These are phyloP conservation scores for Peucedramus taeniatus DNA, from an alignment of 2,113 vertebrate genomes.

Conservation along the genomic window DNA sequence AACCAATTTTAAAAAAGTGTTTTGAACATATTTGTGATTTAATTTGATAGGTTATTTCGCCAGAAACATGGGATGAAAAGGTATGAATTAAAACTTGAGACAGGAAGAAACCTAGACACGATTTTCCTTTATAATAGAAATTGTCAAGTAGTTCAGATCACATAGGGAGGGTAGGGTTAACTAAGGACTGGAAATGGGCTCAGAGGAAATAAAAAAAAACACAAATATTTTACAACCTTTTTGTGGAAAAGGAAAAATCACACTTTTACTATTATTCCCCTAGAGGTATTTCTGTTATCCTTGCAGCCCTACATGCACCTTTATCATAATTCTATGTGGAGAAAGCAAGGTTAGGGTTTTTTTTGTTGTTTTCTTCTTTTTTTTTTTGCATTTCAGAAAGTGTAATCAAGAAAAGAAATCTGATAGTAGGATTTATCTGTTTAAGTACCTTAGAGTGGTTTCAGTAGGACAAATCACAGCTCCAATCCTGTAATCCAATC, in stretches of 20 bases:
- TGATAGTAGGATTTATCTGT: conserved; percentile 3
- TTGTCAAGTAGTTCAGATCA: neutral
- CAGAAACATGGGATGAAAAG: neutral
- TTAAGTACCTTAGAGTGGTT: neutral
- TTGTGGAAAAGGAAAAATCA: neutral
- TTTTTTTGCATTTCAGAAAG: neutral
- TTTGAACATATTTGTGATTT: neutral
- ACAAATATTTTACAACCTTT: neutral
- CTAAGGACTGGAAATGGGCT: neutral
- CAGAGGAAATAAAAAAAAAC: neutral
- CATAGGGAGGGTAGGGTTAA: neutral
- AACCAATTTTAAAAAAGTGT: neutral
- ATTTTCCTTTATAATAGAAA: neutral
- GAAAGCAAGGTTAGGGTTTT: neutral
- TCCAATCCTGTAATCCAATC: conserved; percentile 25
- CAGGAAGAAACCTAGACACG: neutral
- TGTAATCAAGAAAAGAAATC: neutral
- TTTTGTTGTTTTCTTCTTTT: no score
- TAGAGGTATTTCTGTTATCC: neutral
- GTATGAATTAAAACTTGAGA: neutral
- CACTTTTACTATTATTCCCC: neutral
- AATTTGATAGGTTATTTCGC: neutral
- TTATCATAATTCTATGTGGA: neutral
- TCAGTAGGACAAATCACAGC: conserved; percentile 5
- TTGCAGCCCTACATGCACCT: neutral